phyloP scores from a whole-genome alignment of 1,140 invertebrate genomes.

The Ceratina australensis region DNA sequence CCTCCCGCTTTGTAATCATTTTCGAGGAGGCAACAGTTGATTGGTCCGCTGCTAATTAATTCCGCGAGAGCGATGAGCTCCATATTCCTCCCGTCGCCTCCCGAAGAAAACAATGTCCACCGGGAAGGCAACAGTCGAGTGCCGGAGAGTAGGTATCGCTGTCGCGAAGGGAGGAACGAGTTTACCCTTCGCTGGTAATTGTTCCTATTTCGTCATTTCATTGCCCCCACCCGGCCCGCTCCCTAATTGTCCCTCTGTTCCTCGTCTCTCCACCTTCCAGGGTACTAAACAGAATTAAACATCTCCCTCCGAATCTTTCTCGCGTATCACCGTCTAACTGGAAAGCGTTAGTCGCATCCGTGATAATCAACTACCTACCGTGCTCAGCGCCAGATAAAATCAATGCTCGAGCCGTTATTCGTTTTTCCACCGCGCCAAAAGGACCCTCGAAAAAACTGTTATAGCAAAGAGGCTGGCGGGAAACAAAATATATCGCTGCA shows the following conservation, averaged over 20 bases:
- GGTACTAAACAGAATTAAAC: conserved; percentile 21
- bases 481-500: neutral
- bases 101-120: conserved; percentile 41
- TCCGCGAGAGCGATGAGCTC: conserved; percentile 41
- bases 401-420: neutral
- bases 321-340: conserved; percentile 10
- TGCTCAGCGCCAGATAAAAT: neutral
- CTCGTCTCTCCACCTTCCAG: conserved; percentile 51
- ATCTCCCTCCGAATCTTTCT: neutral
- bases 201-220: conserved; percentile 56
- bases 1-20: neutral
- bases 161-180: conserved; percentile 42
- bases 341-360: neutral
- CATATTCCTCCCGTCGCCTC: neutral
- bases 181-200: conserved; percentile 59
- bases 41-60: conserved; percentile 56
- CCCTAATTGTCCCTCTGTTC: conserved; percentile 55
- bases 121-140: conserved; percentile 24
- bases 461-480: neutral
- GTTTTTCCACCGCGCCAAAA: neutral
- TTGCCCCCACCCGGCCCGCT: conserved; percentile 29
- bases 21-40: conserved; percentile 31
- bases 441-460: neutral
- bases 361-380: neutral
- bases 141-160: conserved; percentile 35